Evolutionary conservation across 2,113 vertebrate genomes (phyloP), one percentile per base, ranked within the genome.

Genomic region (Melanerpes formicivorus): DNA sequence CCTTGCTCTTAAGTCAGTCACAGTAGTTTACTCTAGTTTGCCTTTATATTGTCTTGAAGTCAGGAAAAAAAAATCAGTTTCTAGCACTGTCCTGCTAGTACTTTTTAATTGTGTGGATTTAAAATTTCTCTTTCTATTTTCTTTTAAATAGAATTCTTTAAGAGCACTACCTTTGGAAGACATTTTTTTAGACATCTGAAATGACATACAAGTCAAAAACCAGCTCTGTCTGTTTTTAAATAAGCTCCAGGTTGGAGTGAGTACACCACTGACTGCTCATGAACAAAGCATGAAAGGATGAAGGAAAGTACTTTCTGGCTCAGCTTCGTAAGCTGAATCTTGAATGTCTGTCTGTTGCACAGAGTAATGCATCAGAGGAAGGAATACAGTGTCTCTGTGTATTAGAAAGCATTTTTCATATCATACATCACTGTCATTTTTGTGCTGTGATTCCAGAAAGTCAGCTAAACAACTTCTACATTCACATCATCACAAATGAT

Each of bases 401-500:
- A 88, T 90, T 76, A 85, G 75, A 83, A 80, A 70, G 40, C 29
- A 70, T 81, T 90, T 96, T 79, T 80, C 23, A 83, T 91, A 50
- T 96, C 88, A 88, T 95, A n/a, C 8, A 64, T 94, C 91, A 94
- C 40, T 88, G 88, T 90, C 52, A 11, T 81, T 88, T 86, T 79
- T n/a, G 71, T 92, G 48, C 84, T 77, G n/a, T 80, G 80, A 74
- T 76, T 87, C 80, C 83, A 93, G 75, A 95, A 91, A 86, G 23
- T 54, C 87, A 96, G 75, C 52, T 90, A 83, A 84, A 84, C 65
- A 67, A 96, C 74, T 95, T 88, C 76, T 95, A 64, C 44, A 72
- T 79, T 90, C 87, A 86, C 14, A 96, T 97, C 84, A 92, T 88
- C 69, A 79, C 10, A 88, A 93, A 85, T 65, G 91, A 95, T 81